Evolutionary conservation across 2,797 vertebrate species (phyloP).

Genomic region (Alosa sapidissima): DNA sequence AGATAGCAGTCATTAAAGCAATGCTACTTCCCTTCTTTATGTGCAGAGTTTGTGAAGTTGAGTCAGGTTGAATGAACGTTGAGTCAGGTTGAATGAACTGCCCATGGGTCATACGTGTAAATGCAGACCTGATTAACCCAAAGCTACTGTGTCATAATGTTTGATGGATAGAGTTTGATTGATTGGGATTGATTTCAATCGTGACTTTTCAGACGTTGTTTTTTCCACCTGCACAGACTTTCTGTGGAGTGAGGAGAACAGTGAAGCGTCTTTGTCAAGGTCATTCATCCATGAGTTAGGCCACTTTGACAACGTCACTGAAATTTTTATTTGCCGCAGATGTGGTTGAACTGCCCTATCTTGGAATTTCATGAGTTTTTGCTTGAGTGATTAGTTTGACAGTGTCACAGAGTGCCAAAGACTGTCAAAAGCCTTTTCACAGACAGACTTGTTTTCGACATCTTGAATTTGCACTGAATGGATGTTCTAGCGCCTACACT

Average conservation of each 20-base stretch:
- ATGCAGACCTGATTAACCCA: not conserved
- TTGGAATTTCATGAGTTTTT: not conserved
- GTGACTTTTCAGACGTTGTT: not conserved
- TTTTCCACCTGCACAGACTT: not conserved
- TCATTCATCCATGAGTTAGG: not conserved
- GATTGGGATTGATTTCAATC: not conserved
- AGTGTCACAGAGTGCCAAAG: not conserved
- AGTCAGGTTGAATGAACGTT: not conserved
- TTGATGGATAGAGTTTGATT: not conserved
- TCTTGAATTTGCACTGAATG: not conserved
- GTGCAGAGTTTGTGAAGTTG: not conserved
- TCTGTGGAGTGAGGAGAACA: not conserved
- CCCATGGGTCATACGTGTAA: not conserved
- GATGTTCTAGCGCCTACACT: not conserved
- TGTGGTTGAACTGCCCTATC: constrained; percentile 35
- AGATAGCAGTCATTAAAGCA: constrained; percentile 17
- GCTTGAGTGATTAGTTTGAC: not conserved
- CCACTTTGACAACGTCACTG: constrained; percentile 7
- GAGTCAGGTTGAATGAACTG: not conserved
- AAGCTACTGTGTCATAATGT: not conserved
- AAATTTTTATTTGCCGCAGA: constrained; percentile 37
- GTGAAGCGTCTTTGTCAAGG: not conserved
- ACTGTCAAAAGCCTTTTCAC: not conserved
- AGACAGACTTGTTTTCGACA: not conserved
- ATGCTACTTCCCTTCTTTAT: not conserved